Percentiles rank a stretch among this genome's conserved stretches.
phyloP scores from a whole-genome alignment of 2,113 vertebrate genomes.

The Phalacrocorax pelagicus region DNA sequence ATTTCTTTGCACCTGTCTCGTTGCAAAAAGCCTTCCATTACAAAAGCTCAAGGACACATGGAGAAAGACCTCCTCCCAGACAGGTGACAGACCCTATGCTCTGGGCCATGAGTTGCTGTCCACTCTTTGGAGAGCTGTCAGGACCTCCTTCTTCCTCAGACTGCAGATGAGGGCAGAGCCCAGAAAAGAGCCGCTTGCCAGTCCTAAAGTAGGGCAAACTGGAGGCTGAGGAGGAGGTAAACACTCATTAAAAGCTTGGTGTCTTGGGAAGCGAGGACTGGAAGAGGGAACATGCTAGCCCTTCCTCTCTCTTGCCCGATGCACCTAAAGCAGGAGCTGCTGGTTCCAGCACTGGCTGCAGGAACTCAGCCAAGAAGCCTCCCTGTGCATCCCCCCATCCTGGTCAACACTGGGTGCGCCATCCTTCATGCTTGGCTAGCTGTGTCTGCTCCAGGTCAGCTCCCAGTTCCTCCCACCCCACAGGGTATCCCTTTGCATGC shows the following conservation, averaged over 20 bases:
- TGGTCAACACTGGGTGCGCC: rapidly evolving
- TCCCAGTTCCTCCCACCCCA: neutral
- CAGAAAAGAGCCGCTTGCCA: neutral
- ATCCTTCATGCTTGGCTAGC: neutral
- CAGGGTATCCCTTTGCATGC: neutral
- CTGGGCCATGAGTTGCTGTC: neutral
- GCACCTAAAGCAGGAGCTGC: neutral
- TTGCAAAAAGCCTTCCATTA: neutral
- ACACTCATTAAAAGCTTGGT: neutral
- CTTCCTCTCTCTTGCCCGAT: neutral
- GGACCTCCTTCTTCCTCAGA: rapidly evolving
- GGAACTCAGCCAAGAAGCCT: neutral
- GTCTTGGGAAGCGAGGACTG: neutral
- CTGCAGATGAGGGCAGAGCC: neutral
- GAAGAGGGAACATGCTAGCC: neutral
- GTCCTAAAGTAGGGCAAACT: neutral
- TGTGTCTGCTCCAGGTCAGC: neutral
- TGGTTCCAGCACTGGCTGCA: neutral
- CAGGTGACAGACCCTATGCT: rapidly evolving
- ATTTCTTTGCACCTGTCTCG: neutral
- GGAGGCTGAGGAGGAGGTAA: neutral
- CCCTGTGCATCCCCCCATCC: neutral
- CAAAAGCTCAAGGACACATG: neutral
- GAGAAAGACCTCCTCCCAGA: neutral
- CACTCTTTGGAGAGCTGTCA: neutral